phyloP scores from a whole-genome alignment of 2,797 vertebrate genomes.

The Crypturellus tataupa region DNA sequence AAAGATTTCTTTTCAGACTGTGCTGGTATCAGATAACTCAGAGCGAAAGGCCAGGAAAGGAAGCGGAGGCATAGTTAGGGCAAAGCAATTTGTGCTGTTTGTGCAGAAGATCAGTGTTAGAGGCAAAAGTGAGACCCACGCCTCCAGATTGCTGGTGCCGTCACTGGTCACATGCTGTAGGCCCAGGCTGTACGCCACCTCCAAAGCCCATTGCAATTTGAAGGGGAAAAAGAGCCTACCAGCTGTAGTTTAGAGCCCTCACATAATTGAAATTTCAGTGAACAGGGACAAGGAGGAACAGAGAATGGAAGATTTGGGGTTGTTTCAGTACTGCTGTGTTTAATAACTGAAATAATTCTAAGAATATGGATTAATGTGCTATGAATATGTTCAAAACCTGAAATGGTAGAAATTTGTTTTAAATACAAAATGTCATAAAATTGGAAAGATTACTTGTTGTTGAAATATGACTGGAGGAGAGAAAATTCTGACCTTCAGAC shows the following conservation, averaged over 20 bases:
- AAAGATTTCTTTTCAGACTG: not conserved
- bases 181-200: not conserved
- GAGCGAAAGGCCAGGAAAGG: not conserved
- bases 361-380: not conserved
- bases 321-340: not conserved
- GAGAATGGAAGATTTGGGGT: not conserved
- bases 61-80: not conserved
- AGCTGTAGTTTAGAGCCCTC: not conserved
- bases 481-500: not conserved
- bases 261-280: not conserved
- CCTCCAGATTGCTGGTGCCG: not conserved
- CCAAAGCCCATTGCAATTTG: not conserved
- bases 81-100: not conserved
- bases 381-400: not conserved
- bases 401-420: not conserved
- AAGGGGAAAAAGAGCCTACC: not conserved
- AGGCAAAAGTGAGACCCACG: not conserved
- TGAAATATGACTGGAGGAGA: slow-evolving; percentile 42
- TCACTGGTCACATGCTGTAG: rapidly evolving
- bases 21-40: not conserved
- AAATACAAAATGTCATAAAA: not conserved
- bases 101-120: no score
- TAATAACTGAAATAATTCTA: not conserved
- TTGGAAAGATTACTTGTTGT: slow-evolving; percentile 49
- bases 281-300: not conserved